A percentile compares a stretch with the other conserved stretches of the same genome.
phyloP scores from a whole-genome alignment of 2,888 invertebrate genomes.

The Drosophila lutescens region DNA sequence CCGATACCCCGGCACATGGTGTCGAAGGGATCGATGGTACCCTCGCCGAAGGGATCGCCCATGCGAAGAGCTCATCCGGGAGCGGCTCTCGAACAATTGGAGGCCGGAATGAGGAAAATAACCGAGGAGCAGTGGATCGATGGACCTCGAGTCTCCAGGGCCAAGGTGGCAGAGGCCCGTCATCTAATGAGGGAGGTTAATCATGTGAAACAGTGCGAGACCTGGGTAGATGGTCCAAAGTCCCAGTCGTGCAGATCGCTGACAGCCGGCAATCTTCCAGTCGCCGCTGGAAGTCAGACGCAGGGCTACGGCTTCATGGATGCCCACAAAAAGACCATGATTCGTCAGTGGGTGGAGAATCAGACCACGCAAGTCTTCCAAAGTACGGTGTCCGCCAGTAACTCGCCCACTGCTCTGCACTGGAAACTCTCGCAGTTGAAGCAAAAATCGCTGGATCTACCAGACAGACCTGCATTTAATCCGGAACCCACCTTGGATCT shows the following conservation, averaged over 20 bases:
- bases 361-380: conserved; percentile 92
- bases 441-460: conserved; percentile 82
- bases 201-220: conserved; percentile 92
- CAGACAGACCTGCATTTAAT: conserved; percentile 74
- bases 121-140: conserved; percentile 98
- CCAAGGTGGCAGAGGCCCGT: conserved; percentile 92
- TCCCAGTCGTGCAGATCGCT: conserved; percentile 86
- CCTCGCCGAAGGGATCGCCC: conserved; percentile 86
- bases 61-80: conserved; percentile 84
- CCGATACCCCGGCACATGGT: conserved; percentile 73
- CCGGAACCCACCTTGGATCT: conserved; percentile 83
- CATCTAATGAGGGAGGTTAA: conserved; percentile 91
- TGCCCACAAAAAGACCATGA: conserved; percentile 96
- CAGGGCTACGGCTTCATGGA: conserved; percentile 95
- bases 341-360: conserved; percentile 96
- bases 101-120: conserved; percentile 84
- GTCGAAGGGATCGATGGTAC: conserved; percentile 84
- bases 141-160: conserved; percentile 95
- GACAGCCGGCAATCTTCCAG: conserved; percentile 82
- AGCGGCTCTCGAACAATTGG: conserved; percentile 66
- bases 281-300: conserved; percentile 67
- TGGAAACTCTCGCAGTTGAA: conserved; percentile 87
- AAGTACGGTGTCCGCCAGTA: conserved; percentile 86
- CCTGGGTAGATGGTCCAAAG: conserved; percentile 98
- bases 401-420: conserved; percentile 85